Evolutionary conservation across 2,888 invertebrate species (phyloP), one percentile per base, ranked within the genome.

Genomic region (Cremastinae sp.): DNA sequence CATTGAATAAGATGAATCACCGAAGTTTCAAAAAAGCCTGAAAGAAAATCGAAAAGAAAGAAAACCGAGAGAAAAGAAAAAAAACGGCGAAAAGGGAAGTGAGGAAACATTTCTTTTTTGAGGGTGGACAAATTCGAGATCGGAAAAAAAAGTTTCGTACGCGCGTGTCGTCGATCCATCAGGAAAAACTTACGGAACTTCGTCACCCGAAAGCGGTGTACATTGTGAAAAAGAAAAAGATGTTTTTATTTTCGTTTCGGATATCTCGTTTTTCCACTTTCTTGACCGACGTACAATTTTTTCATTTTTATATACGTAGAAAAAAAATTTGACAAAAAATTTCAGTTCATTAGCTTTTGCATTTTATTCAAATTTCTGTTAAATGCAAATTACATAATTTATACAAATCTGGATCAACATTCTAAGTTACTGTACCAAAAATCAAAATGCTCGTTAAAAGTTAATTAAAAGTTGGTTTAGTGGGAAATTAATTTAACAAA

Each of bases 1-100:
- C 68, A 74, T 72, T 53, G 75, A 81, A 61, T 77, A 84, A 84
- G 85, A 84, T 81, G 77, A 83, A 84, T 84, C 77, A 81, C 47
- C 59, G 20, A 70, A 71, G 51, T 66, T 58, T 51, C n/a, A n/a
- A n/a, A n/a, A n/a, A n/a, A n/a, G n/a, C n/a, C n/a, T n/a, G n/a
- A n/a, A n/a, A n/a, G n/a, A n/a, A n/a, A n/a, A n/a, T n/a, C n/a
- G n/a, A n/a, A n/a, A n/a, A n/a, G n/a, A n/a, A n/a, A n/a, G 68
- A 18, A 8, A 53, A 65, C 7, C 7, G n/a, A 41, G 47, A 53
- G 18, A 14, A 28, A 18, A n/a, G 16, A 56, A 55, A 22, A 82
- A 78, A 66, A 66, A 59, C 41, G 18, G 14, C 61, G 72, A 76
- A 62, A 61, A 53, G 64, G 77, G n/a, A n/a, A 43, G 49, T 49